Base-by-base conservation (phyloP, 2,888 invertebrate species). In the Mimas tiliae region DNA sequence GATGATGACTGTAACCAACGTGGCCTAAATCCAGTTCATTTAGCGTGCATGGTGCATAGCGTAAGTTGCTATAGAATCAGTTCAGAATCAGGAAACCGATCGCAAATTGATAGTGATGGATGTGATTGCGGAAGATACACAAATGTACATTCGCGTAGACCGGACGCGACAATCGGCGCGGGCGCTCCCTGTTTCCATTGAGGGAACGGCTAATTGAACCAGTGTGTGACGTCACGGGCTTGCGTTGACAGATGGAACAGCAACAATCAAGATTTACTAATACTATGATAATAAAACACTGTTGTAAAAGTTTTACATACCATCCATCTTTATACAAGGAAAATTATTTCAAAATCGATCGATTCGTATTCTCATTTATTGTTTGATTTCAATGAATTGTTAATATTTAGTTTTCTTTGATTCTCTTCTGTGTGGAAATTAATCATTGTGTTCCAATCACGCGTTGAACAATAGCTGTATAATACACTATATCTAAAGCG, bases 101-200 rank as follows among this genome's bases (percentile, higher is more conserved):
- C 19, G 58, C 58, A 58, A 58, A 48, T 55, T 58, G 48, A 65
- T 67, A 69, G 70, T 69, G 74, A 70, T 65, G 58, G 48, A 65
- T 70, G 80, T 78, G 87, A 89, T 90, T 91, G 87, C 90, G 89
- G 89, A 89, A 90, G 86, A 83, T 80, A 83, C 80, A 81, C 81
- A 83, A 80, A 82, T 77, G 78, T 78, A 78, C 71, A 77, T 81
- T 82, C 81, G 80, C 79, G 77, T 74, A 75, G 83, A 87, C 92
- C 92, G 93, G 93, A 93, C 83, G 91, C 90, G 78, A 76, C 91
- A 93, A 93, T 93, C 91, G 85, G 76, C 85, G 84, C 84, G 33
- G 45, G 68, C 83, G 82, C 84, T 86, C 90, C 88, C 89, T 79
- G 79, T 80, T 83, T 78, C 83, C 79, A 81, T 82, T 75, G 82